These are phyloP conservation scores for Lasaia peninsularis DNA, from an alignment of 1,140 invertebrate species.

Conservation along the genomic window DNA sequence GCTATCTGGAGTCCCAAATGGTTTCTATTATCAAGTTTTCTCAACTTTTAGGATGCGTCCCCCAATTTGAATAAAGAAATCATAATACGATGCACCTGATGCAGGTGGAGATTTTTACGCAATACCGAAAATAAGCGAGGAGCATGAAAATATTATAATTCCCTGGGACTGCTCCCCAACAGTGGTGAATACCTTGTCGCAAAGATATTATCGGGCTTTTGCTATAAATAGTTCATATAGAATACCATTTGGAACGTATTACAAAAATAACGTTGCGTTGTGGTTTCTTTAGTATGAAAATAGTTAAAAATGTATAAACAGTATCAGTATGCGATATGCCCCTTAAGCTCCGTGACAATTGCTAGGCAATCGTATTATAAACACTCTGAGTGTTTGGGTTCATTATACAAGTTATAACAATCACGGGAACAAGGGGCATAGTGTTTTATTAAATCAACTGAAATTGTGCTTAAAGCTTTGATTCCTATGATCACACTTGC, in stretches of 20 bases:
- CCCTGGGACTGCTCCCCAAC: no score
- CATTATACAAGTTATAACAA: neutral
- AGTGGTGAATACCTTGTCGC: no score
- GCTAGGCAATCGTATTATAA: neutral
- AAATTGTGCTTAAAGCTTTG: constrained; percentile 73
- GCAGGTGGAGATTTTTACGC: no score
- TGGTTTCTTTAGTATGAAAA: constrained; percentile 66
- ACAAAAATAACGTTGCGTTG: constrained; percentile 55
- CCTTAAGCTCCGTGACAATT: neutral
- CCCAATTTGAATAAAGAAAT: no score
- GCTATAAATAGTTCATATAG: neutral
- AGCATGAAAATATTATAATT: no score
- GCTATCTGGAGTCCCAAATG: constrained; percentile 38
- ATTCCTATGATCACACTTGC: constrained; percentile 72
- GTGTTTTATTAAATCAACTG: constrained; percentile 45
- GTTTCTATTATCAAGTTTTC: neutral
- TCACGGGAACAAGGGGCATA: constrained; percentile 43
- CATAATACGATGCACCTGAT: no score
- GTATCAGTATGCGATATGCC: constrained; percentile 21
- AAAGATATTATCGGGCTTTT: no score
- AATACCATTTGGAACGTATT: constrained; percentile 47
- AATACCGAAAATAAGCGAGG: no score
- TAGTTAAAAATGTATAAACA: constrained; percentile 56
- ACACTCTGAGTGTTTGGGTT: neutral
- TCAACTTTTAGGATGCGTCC: no score